A percentile compares a stretch with the other conserved stretches of the same genome.
Evolutionary conservation across 2,888 invertebrate genomes (phyloP).

Genomic region (Liposcelis brunnea): DNA sequence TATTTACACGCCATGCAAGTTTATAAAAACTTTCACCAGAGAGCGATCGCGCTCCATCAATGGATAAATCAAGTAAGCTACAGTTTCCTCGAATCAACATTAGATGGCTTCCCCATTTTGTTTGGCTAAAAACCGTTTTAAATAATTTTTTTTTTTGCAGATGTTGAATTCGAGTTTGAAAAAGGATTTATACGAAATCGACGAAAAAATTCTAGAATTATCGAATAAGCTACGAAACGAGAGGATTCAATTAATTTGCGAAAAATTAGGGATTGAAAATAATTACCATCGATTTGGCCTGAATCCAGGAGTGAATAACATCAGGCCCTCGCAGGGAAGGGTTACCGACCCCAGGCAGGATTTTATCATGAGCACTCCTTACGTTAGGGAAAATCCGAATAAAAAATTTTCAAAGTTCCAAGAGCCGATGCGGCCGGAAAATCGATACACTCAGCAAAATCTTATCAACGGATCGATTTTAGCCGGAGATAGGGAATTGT

Average conservation of each 20-base stretch:
- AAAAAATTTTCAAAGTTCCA: not conserved
- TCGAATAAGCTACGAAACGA: slow-evolving; percentile 18
- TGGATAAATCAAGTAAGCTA: slow-evolving; percentile 20
- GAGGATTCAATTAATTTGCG: slow-evolving; percentile 17
- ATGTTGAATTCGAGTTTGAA: slow-evolving; percentile 20
- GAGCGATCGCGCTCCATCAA: slow-evolving; percentile 18
- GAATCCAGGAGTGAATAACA: not conserved
- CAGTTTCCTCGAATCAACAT: not conserved
- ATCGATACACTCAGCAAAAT: not conserved
- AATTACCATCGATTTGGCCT: not conserved
- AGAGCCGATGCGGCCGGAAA: slow-evolving; percentile 3
- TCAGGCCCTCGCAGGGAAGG: not conserved
- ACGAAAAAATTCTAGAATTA: slow-evolving; percentile 18
- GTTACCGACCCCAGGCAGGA: not conserved
- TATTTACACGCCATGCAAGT: slow-evolving; percentile 19
- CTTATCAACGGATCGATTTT: not conserved
- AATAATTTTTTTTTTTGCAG: slow-evolving; percentile 14
- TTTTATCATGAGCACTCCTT: not conserved
- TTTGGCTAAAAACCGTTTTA: not conserved
- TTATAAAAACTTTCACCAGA: slow-evolving; percentile 20
- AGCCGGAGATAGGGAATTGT: not conserved
- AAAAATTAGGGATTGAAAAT: slow-evolving; percentile 14
- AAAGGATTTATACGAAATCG: slow-evolving; percentile 21
- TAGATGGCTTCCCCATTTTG: not conserved
- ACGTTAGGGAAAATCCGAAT: not conserved